These are phyloP conservation scores for Lasius fuliginosus DNA, from an alignment of 2,888 invertebrate genomes.

Conservation along the genomic window DNA sequence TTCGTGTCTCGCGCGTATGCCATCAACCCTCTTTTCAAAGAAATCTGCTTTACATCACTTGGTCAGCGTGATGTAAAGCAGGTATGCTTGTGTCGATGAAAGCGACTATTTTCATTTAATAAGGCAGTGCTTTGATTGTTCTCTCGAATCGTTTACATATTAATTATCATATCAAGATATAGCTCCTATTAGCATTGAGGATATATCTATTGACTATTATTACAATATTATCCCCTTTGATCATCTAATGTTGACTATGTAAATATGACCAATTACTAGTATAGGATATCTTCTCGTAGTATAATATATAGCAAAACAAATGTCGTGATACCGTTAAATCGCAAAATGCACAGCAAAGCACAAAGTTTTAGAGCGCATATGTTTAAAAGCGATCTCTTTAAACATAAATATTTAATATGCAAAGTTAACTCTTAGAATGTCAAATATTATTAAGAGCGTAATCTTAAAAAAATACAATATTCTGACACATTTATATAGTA, in stretches of 20 bases:
- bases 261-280: slow-evolving; percentile 3
- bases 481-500: neutral
- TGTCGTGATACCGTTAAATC: neutral
- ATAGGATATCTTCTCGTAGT: neutral
- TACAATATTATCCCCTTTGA: neutral
- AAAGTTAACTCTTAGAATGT: no score
- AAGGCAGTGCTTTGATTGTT: neutral
- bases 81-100: neutral
- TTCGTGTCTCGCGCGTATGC: slow-evolving; percentile 58
- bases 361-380: neutral
- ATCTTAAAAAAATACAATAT: neutral
- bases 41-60: slow-evolving; percentile 44
- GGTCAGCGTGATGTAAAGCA: neutral
- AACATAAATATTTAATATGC: neutral
- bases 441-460: neutral
- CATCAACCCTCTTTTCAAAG: slow-evolving; percentile 61
- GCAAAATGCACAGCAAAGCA: neutral
- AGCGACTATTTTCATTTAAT: neutral
- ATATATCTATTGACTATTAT: neutral
- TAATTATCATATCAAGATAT: slow-evolving; percentile 3
- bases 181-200: neutral
- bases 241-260: slow-evolving; percentile 1
- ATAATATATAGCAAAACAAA: neutral
- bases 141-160: neutral
- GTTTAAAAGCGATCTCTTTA: neutral